Conservation (phyloP, 2,888 invertebrate genomes). For the Drosophila lacicola region DNA sequence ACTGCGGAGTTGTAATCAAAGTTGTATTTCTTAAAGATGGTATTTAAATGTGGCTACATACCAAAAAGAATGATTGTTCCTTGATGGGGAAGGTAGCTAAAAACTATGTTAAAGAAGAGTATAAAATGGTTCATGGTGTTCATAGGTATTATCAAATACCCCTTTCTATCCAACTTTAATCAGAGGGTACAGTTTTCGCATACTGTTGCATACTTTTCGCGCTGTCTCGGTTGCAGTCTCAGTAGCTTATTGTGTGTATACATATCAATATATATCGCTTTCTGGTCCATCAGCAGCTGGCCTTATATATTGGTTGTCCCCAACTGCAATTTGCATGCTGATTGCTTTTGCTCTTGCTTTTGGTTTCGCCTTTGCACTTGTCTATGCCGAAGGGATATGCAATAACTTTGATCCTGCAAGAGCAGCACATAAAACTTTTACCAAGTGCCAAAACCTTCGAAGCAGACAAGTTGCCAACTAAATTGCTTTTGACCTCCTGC, state of each 20-base stretch:
- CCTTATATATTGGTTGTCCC: constrained; percentile 29
- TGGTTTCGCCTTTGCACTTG: constrained; percentile 17
- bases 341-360: constrained; percentile 63
- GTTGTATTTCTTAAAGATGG: too few relatives aligned
- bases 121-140: too few relatives aligned
- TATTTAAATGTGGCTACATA: too few relatives aligned
- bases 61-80: too few relatives aligned
- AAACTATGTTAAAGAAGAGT: too few relatives aligned
- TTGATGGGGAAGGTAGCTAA: too few relatives aligned
- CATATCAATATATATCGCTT: constrained; percentile 33
- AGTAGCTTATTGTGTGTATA: constrained; percentile 39
- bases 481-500: constrained; percentile 46
- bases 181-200: background rate
- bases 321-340: constrained; percentile 67
- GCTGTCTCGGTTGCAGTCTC: constrained; percentile 15
- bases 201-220: constrained; percentile 33
- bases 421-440: constrained; percentile 38
- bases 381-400: constrained; percentile 18
- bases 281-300: constrained; percentile 6
- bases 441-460: constrained; percentile 41
- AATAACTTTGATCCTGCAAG: constrained; percentile 41
- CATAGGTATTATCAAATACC: too few relatives aligned
- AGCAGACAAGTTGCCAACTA: constrained; percentile 53
- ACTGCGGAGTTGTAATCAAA: too few relatives aligned
- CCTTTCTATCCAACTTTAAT: background rate